Evolutionary conservation across 2,113 vertebrate species (phyloP), one percentile per base, ranked within the genome.

Genomic region (Procavia capensis): DNA sequence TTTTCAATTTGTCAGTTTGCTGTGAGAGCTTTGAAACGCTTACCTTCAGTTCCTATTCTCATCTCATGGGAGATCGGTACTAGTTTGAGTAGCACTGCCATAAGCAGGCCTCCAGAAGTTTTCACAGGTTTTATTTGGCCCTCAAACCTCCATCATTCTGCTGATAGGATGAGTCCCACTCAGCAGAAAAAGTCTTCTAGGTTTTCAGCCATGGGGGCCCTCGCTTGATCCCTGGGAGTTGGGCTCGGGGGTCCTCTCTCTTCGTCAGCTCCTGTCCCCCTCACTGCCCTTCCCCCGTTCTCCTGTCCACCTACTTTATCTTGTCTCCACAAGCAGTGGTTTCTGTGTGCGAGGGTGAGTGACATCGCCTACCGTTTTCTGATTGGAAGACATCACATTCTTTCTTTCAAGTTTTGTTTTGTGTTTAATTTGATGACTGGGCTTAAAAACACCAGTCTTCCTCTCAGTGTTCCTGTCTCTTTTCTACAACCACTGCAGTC

Each of bases 331-430:
- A 57, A 79, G 41, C 47, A 39, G 22, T 5, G 54, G 29, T 13
- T 43, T 29, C 0, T 0, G 5, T 2, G 41, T 11, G 2, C 31
- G 1, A 54, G 34, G 14, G 10, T 6, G 1, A 10, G 10, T 6
- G 1, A 10, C 22, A 0, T 19, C 13, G 47, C 11, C 64, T 45
- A 68, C 41, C 9, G 22, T 36, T 85, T 87, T 64, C 43, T 34
- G 3, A 25, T 70, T 4, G n/a, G 66, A 41, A 66, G 81, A 83
- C 22, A 13, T 24, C 34, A 2, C 24, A 6, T 31, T 90, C 54
- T 70, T 39, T 41, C 79, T 39, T 85, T 50, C 1, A 36, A 24
- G 39, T 34, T 94, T 75, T 25, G 83, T 45, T 75, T 79, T 61
- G 7, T 50, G 43, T 45, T 59, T 59, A 7, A 27, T 16, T 61